Percentiles rank a stretch among this genome's conserved stretches.
Conservation (phyloP, 2,113 vertebrate genomes). For the Spea bombifrons region DNA sequence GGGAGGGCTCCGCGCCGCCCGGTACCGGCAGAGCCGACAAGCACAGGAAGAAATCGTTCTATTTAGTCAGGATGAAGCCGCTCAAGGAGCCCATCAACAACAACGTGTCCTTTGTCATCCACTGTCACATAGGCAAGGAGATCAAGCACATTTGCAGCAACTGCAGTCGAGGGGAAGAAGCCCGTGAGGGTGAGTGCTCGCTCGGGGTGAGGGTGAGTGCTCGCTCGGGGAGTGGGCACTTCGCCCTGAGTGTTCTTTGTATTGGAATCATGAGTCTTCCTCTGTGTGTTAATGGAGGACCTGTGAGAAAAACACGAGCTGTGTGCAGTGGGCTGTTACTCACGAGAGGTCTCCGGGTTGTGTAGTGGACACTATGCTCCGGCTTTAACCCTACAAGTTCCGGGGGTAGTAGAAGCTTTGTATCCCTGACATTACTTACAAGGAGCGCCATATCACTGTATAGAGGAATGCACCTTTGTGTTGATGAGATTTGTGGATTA, state of each 20-base stretch:
- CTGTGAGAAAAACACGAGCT: too few relatives aligned
- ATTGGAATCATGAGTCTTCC: neutral
- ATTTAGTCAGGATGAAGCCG: conserved; percentile 87
- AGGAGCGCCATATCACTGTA: too few relatives aligned
- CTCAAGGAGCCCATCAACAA: conserved; percentile 77
- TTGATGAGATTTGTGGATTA: too few relatives aligned
- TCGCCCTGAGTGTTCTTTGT: neutral
- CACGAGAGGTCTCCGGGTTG: neutral
- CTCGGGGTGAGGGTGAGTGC: neutral
- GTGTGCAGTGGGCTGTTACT: too few relatives aligned
- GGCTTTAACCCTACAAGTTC: too few relatives aligned
- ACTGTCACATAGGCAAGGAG: conserved; percentile 96
- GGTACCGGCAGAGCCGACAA: conserved; percentile 69
- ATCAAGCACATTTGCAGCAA: conserved; percentile 99
- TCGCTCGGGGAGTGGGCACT: neutral
- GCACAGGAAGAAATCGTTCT: conserved; percentile 85
- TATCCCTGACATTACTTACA: too few relatives aligned
- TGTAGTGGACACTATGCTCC: neutral
- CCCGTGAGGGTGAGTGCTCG: conserved; percentile 86
- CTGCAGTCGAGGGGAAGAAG: conserved; percentile 90
- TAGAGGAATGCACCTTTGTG: too few relatives aligned
- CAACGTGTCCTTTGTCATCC: conserved; percentile 92
- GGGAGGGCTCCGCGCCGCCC: conserved; percentile 64
- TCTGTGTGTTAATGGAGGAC: too few relatives aligned
- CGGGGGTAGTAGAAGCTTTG: too few relatives aligned